Base-by-base conservation (phyloP, 2,888 invertebrate species). In the Eupithecia subumbrata region DNA sequence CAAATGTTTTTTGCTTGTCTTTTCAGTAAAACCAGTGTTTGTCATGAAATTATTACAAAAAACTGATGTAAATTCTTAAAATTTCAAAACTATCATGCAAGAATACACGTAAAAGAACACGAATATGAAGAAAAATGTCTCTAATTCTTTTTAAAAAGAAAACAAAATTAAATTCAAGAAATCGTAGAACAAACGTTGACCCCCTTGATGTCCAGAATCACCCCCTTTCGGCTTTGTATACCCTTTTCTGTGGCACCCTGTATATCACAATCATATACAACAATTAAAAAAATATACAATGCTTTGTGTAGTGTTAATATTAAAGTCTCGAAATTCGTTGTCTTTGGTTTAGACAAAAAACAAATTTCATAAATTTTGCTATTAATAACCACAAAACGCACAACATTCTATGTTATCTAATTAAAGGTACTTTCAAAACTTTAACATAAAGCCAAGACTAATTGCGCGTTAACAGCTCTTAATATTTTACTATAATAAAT, bases 221-320 rank as follows among this genome's bases (percentile, higher is more conserved):
- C 30, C 30, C 30, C 3, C 30, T 30, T 30, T 30, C 30, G 30
- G 30, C 30, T 30, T 30, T 2, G 30, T 30, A 30, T 30, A 30
- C 30, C 30, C 30, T 30, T n/a, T 30, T 30, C 30, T 3, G 30
- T 30, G 30, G 30, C 30, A 30, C 1, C 82, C 9, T 40, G 11
- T 48, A 80, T 87, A 87, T 87, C 87, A 89, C 86, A 88, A 84
- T 88, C 83, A 84, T 86, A 84, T 84, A 86, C 82, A 85, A 84
- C 81, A 83, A 70, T 45, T 81, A 82, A 81, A 81, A 84, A 83
- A 80, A 84, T 83, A 82, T 82, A 81, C 71, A 80, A 80, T 81
- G 82, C 80, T 84, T 69, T 80, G 78, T 75, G 73, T 72, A 63
- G 68, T 77, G 72, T 71, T 56, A 48, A 40, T 40, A 25, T 25